Evolutionary conservation across 2,113 vertebrate species (phyloP).

Genomic region (Tachycineta bicolor): DNA sequence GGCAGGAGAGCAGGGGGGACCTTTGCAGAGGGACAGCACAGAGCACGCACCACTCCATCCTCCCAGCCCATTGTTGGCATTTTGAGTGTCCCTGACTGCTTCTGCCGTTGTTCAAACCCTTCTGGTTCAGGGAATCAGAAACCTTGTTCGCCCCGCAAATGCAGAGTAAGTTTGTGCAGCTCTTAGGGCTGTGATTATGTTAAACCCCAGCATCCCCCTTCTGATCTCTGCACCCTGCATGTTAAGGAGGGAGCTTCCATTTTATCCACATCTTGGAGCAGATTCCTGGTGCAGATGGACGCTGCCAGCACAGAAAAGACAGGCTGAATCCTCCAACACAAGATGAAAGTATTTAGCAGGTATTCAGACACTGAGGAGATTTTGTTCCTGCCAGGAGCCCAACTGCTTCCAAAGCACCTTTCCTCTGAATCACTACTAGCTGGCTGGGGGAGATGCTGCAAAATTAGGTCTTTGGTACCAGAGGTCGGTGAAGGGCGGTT

Average conservation of each 20-base stretch:
- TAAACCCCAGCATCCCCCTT: neutral
- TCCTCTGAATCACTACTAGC: neutral
- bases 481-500: fast-evolving
- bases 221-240: neutral
- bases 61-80: neutral
- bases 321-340: neutral
- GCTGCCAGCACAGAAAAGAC: neutral
- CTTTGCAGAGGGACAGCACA: neutral
- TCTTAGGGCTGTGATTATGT: neutral
- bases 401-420: neutral
- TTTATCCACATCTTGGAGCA: neutral
- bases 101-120: neutral
- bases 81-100: neutral
- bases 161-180: neutral
- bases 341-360: neutral
- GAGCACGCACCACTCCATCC: neutral
- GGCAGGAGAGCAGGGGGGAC: neutral
- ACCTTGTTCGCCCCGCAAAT: fast-evolving
- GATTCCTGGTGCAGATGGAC: neutral
- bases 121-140: neutral
- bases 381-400: neutral
- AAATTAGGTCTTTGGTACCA: neutral
- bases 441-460: neutral
- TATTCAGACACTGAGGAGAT: neutral
- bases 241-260: neutral